Evolutionary conservation across 2,888 invertebrate species (phyloP), one percentile per base, ranked within the genome.

Genomic region (Acanthoscelides obtectus): DNA sequence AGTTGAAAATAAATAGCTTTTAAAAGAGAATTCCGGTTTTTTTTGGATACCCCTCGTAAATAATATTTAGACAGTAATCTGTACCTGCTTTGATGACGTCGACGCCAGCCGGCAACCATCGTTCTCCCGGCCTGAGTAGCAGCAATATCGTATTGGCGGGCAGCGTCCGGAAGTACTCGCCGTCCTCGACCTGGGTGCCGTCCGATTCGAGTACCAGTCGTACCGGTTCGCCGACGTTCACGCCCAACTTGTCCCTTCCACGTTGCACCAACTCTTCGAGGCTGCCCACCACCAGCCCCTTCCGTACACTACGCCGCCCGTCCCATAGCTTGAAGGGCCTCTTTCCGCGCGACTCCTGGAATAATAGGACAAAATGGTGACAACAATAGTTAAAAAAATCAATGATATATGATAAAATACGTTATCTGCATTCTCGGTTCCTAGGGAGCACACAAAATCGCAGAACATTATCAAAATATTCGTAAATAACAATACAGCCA

Each of bases 241-340:
- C 93, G 82, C 94, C 93, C 83, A 96, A 89, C 88, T 96, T 96
- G 88, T 96, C 96, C 85, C 95, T 94, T 79, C 95, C 96, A 74
- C 86, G 83, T 79, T 85, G 84, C 80, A 86, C 85, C 81, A 86
- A 89, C 88, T 96, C 96, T 87, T 95, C 95, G 86, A 95, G 94
- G 86, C 94, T 94, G 86, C 93, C 93, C 87, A 95, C 96, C 85
- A 95, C 95, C 88, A 96, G 89, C 86, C 95, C 95, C 89, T 96
- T 96, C 87, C 95, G 92, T 87, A 95, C 93, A 90, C 92, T 95
- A 89, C 96, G 91, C 90, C 94, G 94, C 88, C 95, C 93, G 91
- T 96, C 95, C 96, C 96, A 96, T 93, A 96, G 93, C 92, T 96
- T 96, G 90, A 96, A 94, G 91, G 96, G 95, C 91, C 95, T 94